Evolutionary conservation across 2,797 vertebrate species (phyloP).

Genomic region (Hippoglossus hippoglossus): DNA sequence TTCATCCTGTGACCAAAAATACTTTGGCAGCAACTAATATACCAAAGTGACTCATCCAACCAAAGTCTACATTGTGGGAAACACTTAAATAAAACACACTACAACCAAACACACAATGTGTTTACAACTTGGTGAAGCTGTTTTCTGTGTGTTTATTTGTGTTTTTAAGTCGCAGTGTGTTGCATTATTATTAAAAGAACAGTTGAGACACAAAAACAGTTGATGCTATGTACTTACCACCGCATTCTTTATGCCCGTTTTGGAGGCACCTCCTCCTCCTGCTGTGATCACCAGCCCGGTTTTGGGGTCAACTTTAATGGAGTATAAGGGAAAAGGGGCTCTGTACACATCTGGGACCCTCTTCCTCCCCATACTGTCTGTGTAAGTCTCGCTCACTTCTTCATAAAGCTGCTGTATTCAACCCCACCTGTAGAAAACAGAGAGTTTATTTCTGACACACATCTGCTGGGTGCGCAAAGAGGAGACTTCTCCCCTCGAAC

Average conservation of each 20-base stretch:
- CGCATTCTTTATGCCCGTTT: slow-evolving; percentile 94
- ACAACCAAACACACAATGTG: too few species aligned
- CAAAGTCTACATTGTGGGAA: too few species aligned
- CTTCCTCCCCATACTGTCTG: slow-evolving; percentile 86
- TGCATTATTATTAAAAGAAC: background rate
- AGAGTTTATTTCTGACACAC: background rate
- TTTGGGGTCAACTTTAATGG: slow-evolving; percentile 86
- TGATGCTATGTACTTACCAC: slow-evolving; percentile 83
- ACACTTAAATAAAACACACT: too few species aligned
- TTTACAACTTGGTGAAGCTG: background rate
- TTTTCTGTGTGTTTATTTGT: background rate
- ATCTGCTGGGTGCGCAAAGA: background rate
- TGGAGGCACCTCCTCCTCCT: slow-evolving; percentile 93
- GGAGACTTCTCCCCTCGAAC: background rate
- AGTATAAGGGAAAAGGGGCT: slow-evolving; percentile 94
- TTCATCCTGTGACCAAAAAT: too few species aligned
- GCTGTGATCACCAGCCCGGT: slow-evolving; percentile 89
- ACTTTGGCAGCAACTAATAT: too few species aligned
- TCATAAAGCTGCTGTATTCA: slow-evolving; percentile 42
- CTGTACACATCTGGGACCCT: slow-evolving; percentile 90
- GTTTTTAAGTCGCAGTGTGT: background rate
- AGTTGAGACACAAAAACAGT: background rate
- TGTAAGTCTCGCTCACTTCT: slow-evolving; percentile 25
- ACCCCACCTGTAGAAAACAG: slow-evolving; percentile 38
- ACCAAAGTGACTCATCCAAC: too few species aligned